A percentile compares a stretch with the other conserved stretches of the same genome.
Evolutionary conservation across 2,113 vertebrate genomes (phyloP).

Genomic region (Toxotes jaculatrix): DNA sequence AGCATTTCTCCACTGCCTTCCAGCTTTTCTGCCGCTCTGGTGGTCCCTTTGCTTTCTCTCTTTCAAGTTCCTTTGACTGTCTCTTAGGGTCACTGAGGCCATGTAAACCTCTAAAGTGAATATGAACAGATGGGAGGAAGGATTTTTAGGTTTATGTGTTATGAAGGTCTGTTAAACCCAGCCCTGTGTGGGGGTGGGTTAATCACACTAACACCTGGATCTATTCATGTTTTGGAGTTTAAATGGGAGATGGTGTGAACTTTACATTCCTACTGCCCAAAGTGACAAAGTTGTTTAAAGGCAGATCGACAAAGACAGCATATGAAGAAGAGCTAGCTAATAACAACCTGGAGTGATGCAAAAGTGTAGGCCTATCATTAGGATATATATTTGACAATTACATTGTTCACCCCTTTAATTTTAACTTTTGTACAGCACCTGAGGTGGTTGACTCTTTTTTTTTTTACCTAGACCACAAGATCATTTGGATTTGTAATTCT

Average conservation of each 20-base stretch:
- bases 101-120: constrained; percentile 57
- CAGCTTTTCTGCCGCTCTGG: constrained; percentile 23
- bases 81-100: constrained; percentile 35
- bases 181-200: constrained; percentile 47
- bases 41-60: constrained; percentile 10
- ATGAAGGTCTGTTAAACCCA: constrained; percentile 10
- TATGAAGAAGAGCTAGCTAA: background rate
- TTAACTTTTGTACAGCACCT: constrained; percentile 1
- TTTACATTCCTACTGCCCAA: constrained; percentile 26
- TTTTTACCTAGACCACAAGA: constrained; percentile 1
- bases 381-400: background rate
- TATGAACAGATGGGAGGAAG: constrained; percentile 56
- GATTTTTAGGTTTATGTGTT: constrained; percentile 47
- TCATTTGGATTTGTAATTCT: constrained; percentile 26
- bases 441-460: background rate
- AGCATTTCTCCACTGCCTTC: constrained; percentile 12
- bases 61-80: constrained; percentile 24
- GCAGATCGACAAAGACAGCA: background rate
- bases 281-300: constrained; percentile 23
- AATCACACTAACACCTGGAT: constrained; percentile 65
- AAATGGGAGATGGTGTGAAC: constrained; percentile 46
- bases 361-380: background rate
- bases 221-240: constrained; percentile 43
- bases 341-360: constrained; percentile 6
- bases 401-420: background rate